Percentiles rank a stretch among this genome's conserved stretches.
Evolutionary conservation across 2,888 invertebrate genomes (phyloP).

Genomic region (Ferrisia virgata): DNA sequence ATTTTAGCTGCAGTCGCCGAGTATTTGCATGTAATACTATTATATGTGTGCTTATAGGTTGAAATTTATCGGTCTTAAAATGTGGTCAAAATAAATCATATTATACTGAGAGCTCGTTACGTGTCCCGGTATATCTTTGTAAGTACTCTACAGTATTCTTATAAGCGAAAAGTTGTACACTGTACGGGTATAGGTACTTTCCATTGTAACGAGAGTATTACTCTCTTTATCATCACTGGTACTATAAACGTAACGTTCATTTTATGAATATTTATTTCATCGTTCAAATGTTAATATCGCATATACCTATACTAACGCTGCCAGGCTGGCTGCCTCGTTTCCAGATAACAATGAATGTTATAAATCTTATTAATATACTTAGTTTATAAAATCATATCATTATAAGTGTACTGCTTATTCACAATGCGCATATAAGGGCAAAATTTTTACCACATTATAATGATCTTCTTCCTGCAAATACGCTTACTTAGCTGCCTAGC

Average conservation of each 20-base stretch:
- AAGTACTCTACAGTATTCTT: too few relatives aligned
- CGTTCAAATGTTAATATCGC: neutral
- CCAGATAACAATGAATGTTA: neutral
- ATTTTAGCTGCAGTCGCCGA: neutral
- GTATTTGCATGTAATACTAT: too few relatives aligned
- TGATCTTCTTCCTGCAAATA: neutral
- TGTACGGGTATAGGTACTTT: neutral
- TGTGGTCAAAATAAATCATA: slow-evolving; percentile 31
- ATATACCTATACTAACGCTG: too few relatives aligned
- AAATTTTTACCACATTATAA: neutral
- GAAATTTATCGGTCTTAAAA: slow-evolving; percentile 30
- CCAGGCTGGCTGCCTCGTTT: neutral
- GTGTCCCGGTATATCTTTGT: neutral
- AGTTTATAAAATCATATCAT: neutral
- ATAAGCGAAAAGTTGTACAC: neutral
- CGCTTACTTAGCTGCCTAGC: too few relatives aligned
- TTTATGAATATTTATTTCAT: slow-evolving; percentile 28
- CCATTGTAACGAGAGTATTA: neutral
- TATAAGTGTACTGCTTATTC: neutral
- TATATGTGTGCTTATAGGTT: too few relatives aligned
- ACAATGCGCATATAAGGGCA: neutral
- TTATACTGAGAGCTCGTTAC: neutral
- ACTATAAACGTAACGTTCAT: neutral
- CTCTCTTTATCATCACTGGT: slow-evolving; percentile 1
- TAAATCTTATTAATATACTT: slow-evolving; percentile 25